These are phyloP conservation scores for Zaprionus nigranus DNA, from an alignment of 1,140 invertebrate species.

Conservation along the genomic window DNA sequence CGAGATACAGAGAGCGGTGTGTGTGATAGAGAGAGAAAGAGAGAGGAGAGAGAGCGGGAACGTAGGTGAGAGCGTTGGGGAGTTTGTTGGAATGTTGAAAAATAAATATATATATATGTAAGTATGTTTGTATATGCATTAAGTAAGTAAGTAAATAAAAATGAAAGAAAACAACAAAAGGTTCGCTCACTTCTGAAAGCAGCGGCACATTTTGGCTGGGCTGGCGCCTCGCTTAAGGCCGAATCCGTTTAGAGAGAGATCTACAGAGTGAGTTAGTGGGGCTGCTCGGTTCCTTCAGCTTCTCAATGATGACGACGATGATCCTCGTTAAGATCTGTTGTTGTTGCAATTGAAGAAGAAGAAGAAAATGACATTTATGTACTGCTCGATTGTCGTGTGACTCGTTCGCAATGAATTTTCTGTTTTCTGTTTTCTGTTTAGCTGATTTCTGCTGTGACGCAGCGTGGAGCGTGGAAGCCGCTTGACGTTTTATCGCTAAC, in stretches of 20 bases:
- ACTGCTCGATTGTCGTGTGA: slow-evolving; percentile 51
- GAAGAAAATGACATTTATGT: slow-evolving; percentile 63
- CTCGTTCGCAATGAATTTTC: slow-evolving; percentile 49
- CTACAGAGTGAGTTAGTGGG: slow-evolving; percentile 14
- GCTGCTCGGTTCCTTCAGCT: neutral
- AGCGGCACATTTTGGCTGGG: slow-evolving; percentile 77
- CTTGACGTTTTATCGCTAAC: slow-evolving; percentile 78
- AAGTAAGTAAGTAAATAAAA: slow-evolving; percentile 11
- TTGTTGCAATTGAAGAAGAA: slow-evolving; percentile 24
- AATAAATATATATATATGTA: slow-evolving; percentile 19
- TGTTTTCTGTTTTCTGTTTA: neutral
- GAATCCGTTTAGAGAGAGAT: neutral
- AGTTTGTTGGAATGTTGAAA: slow-evolving; percentile 20
- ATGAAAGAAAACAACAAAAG: slow-evolving; percentile 33
- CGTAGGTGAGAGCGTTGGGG: neutral
- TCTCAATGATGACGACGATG: neutral
- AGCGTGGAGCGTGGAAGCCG: slow-evolving; percentile 55
- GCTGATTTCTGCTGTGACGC: slow-evolving; percentile 35
- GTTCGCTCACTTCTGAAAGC: slow-evolving; percentile 81
- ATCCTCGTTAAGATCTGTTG: slow-evolving; percentile 24
- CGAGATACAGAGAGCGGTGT: neutral
- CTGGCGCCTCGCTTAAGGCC: slow-evolving; percentile 8
- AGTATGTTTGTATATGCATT: neutral
- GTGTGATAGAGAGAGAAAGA: neutral
- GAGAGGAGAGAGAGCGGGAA: neutral